phyloP scores from a whole-genome alignment of 1,140 invertebrate species.

The Pseudobourletiella spinata region DNA sequence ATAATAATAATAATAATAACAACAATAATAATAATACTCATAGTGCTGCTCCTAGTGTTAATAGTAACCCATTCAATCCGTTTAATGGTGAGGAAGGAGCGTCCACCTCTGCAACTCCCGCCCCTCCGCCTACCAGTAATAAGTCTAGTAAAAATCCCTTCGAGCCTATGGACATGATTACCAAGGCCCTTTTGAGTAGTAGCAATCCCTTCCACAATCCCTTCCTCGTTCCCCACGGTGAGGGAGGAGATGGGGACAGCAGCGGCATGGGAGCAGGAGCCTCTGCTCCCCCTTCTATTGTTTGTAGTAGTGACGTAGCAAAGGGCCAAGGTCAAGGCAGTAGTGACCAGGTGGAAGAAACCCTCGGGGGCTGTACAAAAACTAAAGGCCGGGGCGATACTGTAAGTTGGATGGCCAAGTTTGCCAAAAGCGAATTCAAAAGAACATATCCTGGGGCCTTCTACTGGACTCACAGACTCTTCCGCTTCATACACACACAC shows the following conservation, averaged over 20 bases:
- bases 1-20: conserved; percentile 36
- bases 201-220: conserved; percentile 36
- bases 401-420: conserved; percentile 2
- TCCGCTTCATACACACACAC: too few relatives aligned
- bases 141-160: conserved; percentile 17
- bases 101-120: too few relatives aligned
- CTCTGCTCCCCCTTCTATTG: neutral
- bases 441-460: neutral
- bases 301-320: neutral
- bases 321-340: conserved; percentile 6
- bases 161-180: conserved; percentile 29
- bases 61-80: conserved; percentile 41
- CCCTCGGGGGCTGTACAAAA: conserved; percentile 21
- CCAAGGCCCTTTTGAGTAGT: conserved; percentile 25
- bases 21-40: conserved; percentile 36
- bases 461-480: neutral
- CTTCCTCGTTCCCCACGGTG: conserved; percentile 27
- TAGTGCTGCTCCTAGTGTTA: too few relatives aligned
- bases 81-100: conserved; percentile 9
- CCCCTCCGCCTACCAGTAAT: too few relatives aligned
- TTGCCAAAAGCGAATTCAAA: neutral
- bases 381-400: conserved; percentile 10
- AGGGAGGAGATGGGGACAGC: too few relatives aligned
- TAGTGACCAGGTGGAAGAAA: conserved; percentile 7
- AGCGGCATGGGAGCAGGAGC: neutral